Conservation (phyloP, 2,113 vertebrate species). For the Sylvia atricapilla region DNA sequence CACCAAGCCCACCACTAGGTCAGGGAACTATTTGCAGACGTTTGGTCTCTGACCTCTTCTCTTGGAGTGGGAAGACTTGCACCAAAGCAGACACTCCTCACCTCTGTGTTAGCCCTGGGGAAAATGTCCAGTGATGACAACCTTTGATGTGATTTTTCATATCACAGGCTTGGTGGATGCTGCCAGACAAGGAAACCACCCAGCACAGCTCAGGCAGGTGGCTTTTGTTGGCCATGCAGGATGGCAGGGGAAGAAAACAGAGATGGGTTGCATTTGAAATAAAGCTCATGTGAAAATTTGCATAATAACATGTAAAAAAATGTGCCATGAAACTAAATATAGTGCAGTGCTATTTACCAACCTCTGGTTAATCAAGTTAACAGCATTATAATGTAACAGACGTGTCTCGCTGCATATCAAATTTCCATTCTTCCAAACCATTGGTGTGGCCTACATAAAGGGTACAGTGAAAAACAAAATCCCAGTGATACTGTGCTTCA, state of each 20-base stretch:
- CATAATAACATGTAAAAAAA: conserved; percentile 48
- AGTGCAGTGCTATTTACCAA: conserved; percentile 1
- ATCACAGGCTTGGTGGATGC: neutral
- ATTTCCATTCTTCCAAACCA: neutral
- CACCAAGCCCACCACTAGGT: neutral
- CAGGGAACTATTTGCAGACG: neutral
- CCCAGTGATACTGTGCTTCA: neutral
- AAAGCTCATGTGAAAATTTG: neutral
- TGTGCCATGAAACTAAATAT: conserved; percentile 29
- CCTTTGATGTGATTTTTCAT: neutral
- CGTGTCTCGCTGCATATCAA: neutral
- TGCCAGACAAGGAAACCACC: neutral
- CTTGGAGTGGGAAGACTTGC: neutral
- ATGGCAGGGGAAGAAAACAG: neutral
- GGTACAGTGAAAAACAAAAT: neutral
- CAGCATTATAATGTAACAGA: neutral
- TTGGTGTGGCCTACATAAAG: fast-evolving
- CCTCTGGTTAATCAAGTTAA: conserved; percentile 44
- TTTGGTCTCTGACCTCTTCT: neutral
- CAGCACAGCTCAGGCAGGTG: neutral
- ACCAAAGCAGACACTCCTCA: neutral
- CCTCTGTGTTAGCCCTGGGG: neutral
- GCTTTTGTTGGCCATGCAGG: neutral
- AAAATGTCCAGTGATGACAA: neutral
- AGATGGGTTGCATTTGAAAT: conserved; percentile 3